Evolutionary conservation across 1,140 invertebrate genomes (phyloP).

Genomic region (Trichogramma pretiosum): DNA sequence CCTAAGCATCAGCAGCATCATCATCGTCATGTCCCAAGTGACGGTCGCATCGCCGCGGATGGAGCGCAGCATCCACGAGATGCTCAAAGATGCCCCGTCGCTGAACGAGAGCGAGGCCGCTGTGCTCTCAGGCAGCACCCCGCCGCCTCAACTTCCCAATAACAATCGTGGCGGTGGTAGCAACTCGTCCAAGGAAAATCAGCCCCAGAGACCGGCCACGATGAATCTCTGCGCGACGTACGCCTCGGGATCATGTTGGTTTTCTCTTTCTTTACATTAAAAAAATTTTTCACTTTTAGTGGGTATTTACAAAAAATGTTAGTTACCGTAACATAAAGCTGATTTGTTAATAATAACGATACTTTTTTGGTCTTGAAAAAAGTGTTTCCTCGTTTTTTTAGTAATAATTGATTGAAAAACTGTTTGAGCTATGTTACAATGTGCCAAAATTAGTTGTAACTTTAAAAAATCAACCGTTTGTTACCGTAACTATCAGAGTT

Average conservation of each 20-base stretch:
- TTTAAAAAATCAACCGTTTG: too few species aligned
- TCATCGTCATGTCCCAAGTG: slow-evolving; percentile 29
- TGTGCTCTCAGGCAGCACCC: slow-evolving; percentile 61
- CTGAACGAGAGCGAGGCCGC: slow-evolving; percentile 68
- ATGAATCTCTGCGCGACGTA: slow-evolving; percentile 33
- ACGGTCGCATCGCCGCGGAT: slow-evolving; percentile 35
- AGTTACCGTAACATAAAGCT: too few species aligned
- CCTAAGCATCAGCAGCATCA: neutral
- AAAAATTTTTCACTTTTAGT: too few species aligned
- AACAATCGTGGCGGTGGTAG: slow-evolving; percentile 30
- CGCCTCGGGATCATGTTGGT: slow-evolving; percentile 31
- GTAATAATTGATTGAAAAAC: too few species aligned
- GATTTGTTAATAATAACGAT: too few species aligned
- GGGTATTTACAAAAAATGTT: too few species aligned
- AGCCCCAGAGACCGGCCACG: slow-evolving; percentile 44
- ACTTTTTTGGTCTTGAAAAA: too few species aligned
- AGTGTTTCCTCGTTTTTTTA: too few species aligned
- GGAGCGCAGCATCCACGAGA: slow-evolving; percentile 77
- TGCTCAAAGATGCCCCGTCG: slow-evolving; percentile 74
- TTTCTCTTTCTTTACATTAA: too few species aligned
- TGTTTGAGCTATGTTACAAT: too few species aligned
- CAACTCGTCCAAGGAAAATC: slow-evolving; percentile 36
- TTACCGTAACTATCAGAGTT: too few species aligned
- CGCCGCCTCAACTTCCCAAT: slow-evolving; percentile 37
- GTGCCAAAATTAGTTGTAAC: too few species aligned